These are phyloP conservation scores for Thripadectes ignobilis DNA, from an alignment of 2,797 vertebrate species.

Conservation along the genomic window DNA sequence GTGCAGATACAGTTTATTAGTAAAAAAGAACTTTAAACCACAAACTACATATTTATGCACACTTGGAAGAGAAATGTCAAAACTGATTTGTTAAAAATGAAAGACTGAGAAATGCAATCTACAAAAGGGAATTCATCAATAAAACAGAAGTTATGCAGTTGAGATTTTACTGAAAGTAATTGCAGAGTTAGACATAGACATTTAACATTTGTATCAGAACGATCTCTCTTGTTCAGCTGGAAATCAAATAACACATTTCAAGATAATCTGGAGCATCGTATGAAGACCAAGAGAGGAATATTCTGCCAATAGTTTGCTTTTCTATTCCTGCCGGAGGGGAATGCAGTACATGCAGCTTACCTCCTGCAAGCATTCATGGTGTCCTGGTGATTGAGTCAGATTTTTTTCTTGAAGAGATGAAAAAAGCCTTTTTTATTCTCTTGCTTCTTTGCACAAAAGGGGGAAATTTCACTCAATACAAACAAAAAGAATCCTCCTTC, in stretches of 20 bases:
- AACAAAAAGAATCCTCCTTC: neutral
- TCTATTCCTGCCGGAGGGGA: neutral
- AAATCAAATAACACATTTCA: neutral
- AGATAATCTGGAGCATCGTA: neutral
- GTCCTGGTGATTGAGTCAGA: neutral
- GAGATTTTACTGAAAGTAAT: neutral
- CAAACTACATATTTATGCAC: neutral
- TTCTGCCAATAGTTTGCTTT: neutral
- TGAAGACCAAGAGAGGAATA: neutral
- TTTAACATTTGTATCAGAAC: neutral
- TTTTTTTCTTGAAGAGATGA: neutral
- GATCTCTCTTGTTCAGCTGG: neutral
- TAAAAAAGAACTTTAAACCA: neutral
- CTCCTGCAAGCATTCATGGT: slow-evolving; percentile 67
- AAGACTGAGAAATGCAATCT: neutral
- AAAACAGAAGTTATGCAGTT: neutral
- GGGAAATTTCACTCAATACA: neutral
- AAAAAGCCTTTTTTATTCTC: neutral
- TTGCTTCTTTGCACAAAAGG: neutral
- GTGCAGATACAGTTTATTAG: neutral
- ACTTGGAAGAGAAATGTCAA: neutral
- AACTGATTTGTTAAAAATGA: neutral
- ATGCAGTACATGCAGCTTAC: slow-evolving; percentile 37
- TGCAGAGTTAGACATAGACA: neutral
- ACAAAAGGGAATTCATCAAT: neutral